phyloP scores from a whole-genome alignment of 23 tunicate species.

The Ciona savignyi region DNA sequence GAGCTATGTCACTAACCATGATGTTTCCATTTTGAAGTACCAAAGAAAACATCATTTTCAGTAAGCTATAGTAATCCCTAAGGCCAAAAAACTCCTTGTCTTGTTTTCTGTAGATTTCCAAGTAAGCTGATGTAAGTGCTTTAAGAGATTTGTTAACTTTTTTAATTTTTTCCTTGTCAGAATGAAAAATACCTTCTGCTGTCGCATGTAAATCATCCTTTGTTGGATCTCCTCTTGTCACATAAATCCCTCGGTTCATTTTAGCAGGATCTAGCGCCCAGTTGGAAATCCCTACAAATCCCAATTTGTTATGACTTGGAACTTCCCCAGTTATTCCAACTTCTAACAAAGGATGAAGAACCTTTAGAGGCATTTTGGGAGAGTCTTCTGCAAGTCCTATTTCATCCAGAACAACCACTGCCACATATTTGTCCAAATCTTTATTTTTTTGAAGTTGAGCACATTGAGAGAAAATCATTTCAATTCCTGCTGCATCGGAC shows the following conservation, averaged over 20 bases:
- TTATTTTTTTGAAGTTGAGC: conserved; percentile 45
- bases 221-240: conserved; percentile 36
- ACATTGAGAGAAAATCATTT: conserved; percentile 45
- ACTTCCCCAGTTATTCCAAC: conserved; percentile 26
- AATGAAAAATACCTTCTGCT: conserved; percentile 35
- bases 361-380: conserved; percentile 64
- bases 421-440: conserved; percentile 27
- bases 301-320: conserved; percentile 46
- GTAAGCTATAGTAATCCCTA: conserved; percentile 49
- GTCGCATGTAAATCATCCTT: conserved; percentile 26
- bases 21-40: neutral
- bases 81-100: conserved; percentile 50
- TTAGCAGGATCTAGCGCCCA: conserved; percentile 71
- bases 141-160: neutral
- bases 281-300: conserved; percentile 68
- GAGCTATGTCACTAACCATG: neutral
- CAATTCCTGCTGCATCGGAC: conserved; percentile 73
- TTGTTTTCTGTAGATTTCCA: conserved; percentile 28
- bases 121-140: conserved; percentile 19
- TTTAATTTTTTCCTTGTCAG: conserved; percentile 10
- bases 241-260: conserved; percentile 71
- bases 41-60: conserved; percentile 34
- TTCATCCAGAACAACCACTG: conserved; percentile 67
- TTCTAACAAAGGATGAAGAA: conserved; percentile 59
- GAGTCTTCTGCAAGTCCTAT: conserved; percentile 78